These are phyloP conservation scores for Stenodema calcarata DNA, from an alignment of 2,888 invertebrate species.

Conservation along the genomic window DNA sequence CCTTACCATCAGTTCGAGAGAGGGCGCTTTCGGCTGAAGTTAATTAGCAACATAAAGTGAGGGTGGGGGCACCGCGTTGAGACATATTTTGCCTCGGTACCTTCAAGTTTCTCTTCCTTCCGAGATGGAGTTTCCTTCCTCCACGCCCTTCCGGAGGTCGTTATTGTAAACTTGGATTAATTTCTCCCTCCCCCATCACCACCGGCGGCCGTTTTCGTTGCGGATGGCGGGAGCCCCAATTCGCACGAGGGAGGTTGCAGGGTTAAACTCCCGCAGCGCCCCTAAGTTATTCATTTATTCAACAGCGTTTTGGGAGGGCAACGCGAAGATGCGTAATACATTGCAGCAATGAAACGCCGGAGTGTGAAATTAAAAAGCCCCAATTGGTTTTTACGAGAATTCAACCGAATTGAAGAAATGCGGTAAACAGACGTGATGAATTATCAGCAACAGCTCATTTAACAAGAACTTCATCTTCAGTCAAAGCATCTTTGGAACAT, in stretches of 20 bases:
- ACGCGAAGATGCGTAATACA: not conserved
- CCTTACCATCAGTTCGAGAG: not conserved
- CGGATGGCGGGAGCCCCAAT: not conserved
- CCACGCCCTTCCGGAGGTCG: conserved; percentile 13
- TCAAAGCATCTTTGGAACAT: too few species aligned
- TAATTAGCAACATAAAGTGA: conserved; percentile 35
- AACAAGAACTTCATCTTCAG: too few species aligned
- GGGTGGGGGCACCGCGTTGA: not conserved
- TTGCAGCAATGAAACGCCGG: not conserved
- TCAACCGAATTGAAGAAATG: too few species aligned
- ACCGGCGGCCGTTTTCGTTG: not conserved
- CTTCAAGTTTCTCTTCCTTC: conserved; percentile 9
- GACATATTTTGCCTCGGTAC: conserved; percentile 17
- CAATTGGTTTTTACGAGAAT: not conserved
- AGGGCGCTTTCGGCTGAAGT: not conserved
- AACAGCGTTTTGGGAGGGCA: not conserved
- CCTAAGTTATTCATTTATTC: conserved; percentile 10
- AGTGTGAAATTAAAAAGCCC: not conserved
- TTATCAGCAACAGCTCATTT: too few species aligned
- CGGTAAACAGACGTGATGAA: too few species aligned
- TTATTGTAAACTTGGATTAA: conserved; percentile 46
- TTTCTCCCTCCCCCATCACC: not conserved
- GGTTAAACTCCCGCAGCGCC: conserved; percentile 18
- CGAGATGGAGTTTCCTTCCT: conserved; percentile 28
- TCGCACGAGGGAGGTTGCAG: not conserved